Evolutionary conservation across 2,797 vertebrate genomes (phyloP), one percentile per base, ranked within the genome.

Genomic region (Clarias platycephalus): DNA sequence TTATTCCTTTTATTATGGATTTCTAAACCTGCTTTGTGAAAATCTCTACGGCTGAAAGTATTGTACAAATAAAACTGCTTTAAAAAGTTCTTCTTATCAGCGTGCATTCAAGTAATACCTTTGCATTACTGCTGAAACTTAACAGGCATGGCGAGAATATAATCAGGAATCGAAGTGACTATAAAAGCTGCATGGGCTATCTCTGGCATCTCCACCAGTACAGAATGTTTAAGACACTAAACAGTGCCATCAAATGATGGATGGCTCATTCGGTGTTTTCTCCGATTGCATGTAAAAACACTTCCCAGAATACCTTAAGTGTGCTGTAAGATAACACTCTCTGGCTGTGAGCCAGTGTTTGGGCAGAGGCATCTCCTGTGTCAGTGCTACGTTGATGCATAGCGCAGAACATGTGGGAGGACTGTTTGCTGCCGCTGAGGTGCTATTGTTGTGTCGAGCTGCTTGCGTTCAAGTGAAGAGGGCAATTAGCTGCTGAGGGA

Each of bases 321-420:
- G 28, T 71, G 22, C 49, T 75, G 34, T 44, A 76, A 49, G 5
- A 67, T 49, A 60, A 34, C 15, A 53, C 26, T 20, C 26, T 68
- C 62, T 87, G 79, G 82, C 79, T 82, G 34, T 0, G 13, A 77
- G 85, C 87, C 85, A 78, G 66, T 49, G 74, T 64, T 79, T 44
- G 68, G 49, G 63, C 71, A 82, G 67, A 67, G 71, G 71, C 31
- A 82, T 71, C 10, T 37, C 66, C 66, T 20, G 77, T 83, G 84
- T 81, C 58, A 20, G 22, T 31, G 49, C 62, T 74, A 86, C 82
- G 72, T 77, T 66, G 67, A 86, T 83, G 77, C 72, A 81, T 67
- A 62, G 53, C 67, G 77, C 20, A 74, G 67, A 84, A 83, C 84
- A 88, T 71, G 85, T 84, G 86, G 82, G 85, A 71, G 81, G 87